These are phyloP conservation scores for Rhea americana DNA, from an alignment of 2,113 vertebrate species.

Conservation along the genomic window DNA sequence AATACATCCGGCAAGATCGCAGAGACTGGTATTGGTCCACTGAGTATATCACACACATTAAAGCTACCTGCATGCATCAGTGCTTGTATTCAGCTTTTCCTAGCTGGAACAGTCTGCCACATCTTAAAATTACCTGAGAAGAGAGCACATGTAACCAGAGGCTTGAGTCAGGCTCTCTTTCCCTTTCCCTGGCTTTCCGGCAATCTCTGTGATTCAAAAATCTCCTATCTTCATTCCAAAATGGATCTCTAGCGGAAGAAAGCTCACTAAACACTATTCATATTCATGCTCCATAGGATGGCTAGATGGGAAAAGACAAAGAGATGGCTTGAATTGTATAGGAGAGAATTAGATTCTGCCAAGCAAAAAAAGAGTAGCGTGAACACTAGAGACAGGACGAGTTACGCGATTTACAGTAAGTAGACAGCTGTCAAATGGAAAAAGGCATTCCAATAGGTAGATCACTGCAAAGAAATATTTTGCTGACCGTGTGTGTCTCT, in stretches of 20 bases:
- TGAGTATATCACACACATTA: neutral
- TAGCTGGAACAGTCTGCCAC: neutral
- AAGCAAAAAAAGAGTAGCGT: neutral
- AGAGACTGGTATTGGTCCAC: neutral
- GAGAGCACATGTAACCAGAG: no score
- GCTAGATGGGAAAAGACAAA: neutral
- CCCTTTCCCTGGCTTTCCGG: rapidly evolving
- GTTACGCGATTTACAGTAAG: neutral
- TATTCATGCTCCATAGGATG: neutral
- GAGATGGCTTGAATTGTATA: neutral
- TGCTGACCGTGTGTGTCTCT: neutral
- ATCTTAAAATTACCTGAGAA: neutral
- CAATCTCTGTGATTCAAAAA: neutral
- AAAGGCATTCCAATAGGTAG: neutral
- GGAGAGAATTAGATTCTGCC: neutral
- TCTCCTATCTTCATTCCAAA: neutral
- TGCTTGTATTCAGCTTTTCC: neutral
- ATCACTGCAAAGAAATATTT: neutral
- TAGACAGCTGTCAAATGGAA: neutral
- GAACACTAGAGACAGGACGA: neutral
- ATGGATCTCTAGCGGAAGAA: neutral
- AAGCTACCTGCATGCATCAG: neutral
- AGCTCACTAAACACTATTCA: neutral
- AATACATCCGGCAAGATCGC: neutral
- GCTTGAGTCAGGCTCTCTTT: neutral